phyloP scores from a whole-genome alignment of 2,888 invertebrate genomes.

The Lithophane leautieri region DNA sequence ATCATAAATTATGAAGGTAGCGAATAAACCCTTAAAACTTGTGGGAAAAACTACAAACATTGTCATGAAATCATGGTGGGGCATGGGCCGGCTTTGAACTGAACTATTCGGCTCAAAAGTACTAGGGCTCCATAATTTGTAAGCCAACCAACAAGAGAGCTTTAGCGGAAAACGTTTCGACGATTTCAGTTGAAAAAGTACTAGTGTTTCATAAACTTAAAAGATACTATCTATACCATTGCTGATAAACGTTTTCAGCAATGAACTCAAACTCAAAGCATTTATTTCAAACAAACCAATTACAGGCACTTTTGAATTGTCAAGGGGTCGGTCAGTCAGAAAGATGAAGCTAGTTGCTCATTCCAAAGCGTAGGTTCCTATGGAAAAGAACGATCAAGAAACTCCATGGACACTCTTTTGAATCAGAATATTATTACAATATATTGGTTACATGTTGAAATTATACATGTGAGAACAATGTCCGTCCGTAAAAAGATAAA shows the following conservation, averaged over 20 bases:
- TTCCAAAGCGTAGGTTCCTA: no score
- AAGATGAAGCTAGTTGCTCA: no score
- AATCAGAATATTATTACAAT: no score
- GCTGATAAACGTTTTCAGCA: background rate
- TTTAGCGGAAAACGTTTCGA: background rate
- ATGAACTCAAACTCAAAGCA: no score
- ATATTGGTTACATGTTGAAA: no score
- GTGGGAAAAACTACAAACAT: background rate
- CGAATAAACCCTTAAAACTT: background rate
- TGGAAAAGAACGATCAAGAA: no score
- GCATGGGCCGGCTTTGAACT: constrained; percentile 20
- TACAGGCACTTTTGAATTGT: no score
- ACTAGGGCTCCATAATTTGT: constrained; percentile 7
- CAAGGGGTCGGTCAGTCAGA: no score
- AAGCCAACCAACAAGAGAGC: background rate
- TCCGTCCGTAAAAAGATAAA: no score
- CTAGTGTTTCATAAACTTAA: constrained; percentile 12
- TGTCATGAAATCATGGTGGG: background rate
- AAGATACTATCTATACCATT: background rate
- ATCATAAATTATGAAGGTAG: background rate
- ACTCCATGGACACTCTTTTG: no score
- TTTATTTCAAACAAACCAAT: no score
- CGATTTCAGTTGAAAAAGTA: constrained; percentile 4
- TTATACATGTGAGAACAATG: no score
- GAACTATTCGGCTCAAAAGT: constrained; percentile 9